phyloP scores from a whole-genome alignment of 1,140 invertebrate genomes.

The Euborellia annulipes region DNA sequence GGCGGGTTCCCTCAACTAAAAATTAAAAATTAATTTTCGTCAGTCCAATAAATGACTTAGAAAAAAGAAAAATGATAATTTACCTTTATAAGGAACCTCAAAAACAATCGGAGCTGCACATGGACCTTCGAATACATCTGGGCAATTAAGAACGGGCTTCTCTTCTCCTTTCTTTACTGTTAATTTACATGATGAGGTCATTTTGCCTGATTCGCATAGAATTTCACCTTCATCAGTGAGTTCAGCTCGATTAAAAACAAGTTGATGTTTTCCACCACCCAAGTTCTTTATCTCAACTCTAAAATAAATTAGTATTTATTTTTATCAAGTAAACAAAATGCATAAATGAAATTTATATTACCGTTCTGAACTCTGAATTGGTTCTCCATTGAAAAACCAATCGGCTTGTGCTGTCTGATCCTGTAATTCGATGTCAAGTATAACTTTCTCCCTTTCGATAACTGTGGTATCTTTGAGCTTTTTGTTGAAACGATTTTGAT shows the following conservation, averaged over 20 bases:
- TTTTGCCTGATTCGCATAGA: slow-evolving; percentile 62
- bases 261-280: slow-evolving; percentile 79
- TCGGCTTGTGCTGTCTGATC: slow-evolving; percentile 87
- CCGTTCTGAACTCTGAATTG: slow-evolving; percentile 58
- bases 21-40: slow-evolving; percentile 11
- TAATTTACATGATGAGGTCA: slow-evolving; percentile 63
- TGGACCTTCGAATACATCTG: slow-evolving; percentile 65
- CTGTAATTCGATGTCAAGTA: slow-evolving; percentile 82
- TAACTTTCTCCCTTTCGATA: slow-evolving; percentile 76
- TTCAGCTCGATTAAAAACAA: slow-evolving; percentile 69
- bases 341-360: slow-evolving; percentile 13
- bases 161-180: slow-evolving; percentile 73
- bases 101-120: slow-evolving; percentile 61
- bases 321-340: too few species aligned
- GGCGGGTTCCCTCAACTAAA: slow-evolving; percentile 68
- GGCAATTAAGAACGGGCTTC: slow-evolving; percentile 62
- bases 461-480: slow-evolving; percentile 85
- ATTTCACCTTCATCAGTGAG: slow-evolving; percentile 74
- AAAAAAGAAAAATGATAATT: slow-evolving; percentile 11
- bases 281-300: slow-evolving; percentile 78
- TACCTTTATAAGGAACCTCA: slow-evolving; percentile 85
- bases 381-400: slow-evolving; percentile 85
- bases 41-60: background rate
- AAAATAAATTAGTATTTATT: slow-evolving; percentile 13
- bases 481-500: slow-evolving; percentile 90